Evolutionary conservation across 1,140 invertebrate species (phyloP), one percentile per base, ranked within the genome.

Genomic region (Sitobion miscanthi): DNA sequence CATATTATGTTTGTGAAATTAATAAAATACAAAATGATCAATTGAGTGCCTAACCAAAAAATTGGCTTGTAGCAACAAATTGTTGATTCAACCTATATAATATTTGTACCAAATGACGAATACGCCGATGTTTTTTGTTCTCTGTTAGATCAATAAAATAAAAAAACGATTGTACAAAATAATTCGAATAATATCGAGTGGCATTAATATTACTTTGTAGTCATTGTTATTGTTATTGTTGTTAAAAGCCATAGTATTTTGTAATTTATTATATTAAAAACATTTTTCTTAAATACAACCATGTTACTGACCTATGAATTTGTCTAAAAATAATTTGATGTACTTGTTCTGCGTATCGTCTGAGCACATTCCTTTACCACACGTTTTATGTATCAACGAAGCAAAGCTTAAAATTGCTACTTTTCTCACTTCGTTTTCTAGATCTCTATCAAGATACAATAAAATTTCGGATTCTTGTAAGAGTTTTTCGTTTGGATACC

Each of bases 381-480:
- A 97, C 0, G 96, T 96, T 94, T 97, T 97, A 57, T 96, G 96
- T 25, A 97, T 96, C n/a, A 97, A 94, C 0, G 96, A 97, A 0
- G 97, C 97, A 94, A 97, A 97, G 85, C 96, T 96, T 9, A 97
- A 95, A 89, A 97, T 96, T 0, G 96, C 97, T 2, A 97, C 96
- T 94, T 97, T 96, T 62, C 96, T 95, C 47, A 97, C 96, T 93
- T 97, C 96, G 21, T 91, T 20, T 54, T 9, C 88, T 49, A 88
- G 0, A 57, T 35, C 35, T 94, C 94, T 93, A 49, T 95, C 95
- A 6, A 96, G 94, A 92, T 95, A 95, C 5, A 97, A 94, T 45
- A 97, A 95, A 17, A 95, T 94, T 94, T 95, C 94, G 92, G 94
- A 94, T 77, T 94, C 82, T 11, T 95, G 94, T 9, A 97, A 94